phyloP scores from a whole-genome alignment of 64 coral and sea anemone genomes.

The Montipora efflorescens region DNA sequence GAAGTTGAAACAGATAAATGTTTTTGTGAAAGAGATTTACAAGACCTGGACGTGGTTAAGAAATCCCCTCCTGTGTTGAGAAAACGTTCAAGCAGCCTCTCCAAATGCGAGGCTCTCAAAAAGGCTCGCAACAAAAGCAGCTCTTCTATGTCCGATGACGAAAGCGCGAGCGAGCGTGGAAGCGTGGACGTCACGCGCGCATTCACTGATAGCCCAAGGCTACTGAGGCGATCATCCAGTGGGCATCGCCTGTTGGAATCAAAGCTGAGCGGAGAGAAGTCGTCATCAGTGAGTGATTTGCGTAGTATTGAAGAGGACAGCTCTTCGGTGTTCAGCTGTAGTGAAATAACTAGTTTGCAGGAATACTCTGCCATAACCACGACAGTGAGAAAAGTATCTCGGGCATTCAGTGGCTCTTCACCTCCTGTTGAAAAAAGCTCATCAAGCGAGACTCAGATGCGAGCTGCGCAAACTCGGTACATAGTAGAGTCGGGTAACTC shows the following conservation, averaged over 20 bases:
- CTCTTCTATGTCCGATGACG: not conserved
- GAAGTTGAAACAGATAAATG: not conserved
- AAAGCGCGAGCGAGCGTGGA: not conserved
- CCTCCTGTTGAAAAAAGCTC: not conserved
- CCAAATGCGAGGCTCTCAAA: conserved; percentile 8
- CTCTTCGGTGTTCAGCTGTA: conserved; percentile 26
- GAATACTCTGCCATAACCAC: conserved; percentile 67
- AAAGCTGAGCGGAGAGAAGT: conserved; percentile 19
- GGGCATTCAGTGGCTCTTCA: conserved; percentile 47
- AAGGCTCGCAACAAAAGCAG: conserved; percentile 6
- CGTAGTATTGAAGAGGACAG: conserved; percentile 42
- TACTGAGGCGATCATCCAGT: conserved; percentile 27
- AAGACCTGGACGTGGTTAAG: not conserved
- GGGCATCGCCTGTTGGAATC: conserved; percentile 39
- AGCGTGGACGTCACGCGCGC: not conserved
- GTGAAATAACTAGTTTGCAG: conserved; percentile 30
- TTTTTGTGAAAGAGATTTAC: not conserved
- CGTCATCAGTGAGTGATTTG: conserved; percentile 42
- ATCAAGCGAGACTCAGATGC: not conserved
- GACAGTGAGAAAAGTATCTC: conserved; percentile 55
- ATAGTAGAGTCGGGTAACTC: conserved; percentile 13
- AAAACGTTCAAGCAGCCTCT: conserved; percentile 22
- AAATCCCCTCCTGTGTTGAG: not conserved
- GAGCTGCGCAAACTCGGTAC: conserved; percentile 16
- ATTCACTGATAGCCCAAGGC: conserved; percentile 1